Percentiles rank a stretch among this genome's conserved stretches.
Conservation (phyloP, 2,797 vertebrate genomes). For the Lutjanus campechanus region DNA sequence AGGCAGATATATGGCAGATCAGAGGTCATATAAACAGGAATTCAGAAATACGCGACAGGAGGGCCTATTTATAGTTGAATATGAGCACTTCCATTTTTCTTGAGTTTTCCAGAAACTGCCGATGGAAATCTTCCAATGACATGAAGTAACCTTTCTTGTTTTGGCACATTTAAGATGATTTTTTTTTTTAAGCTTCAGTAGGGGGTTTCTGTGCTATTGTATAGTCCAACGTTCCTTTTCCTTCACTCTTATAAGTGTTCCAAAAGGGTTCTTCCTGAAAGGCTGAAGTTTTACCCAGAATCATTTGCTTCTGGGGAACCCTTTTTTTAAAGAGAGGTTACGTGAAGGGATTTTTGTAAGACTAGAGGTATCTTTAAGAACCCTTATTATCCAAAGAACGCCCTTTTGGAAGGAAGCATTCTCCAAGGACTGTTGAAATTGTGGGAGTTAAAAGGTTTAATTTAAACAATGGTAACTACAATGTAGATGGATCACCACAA, state of each 20-base stretch:
- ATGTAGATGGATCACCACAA: no score
- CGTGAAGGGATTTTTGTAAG: no score
- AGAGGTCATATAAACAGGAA: slow-evolving; percentile 65
- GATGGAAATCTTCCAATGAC: slow-evolving; percentile 31
- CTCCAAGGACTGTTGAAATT: background rate
- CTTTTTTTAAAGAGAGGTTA: no score
- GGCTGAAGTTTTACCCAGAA: no score
- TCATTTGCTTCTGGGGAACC: no score
- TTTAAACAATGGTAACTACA: no score
- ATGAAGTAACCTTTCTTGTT: slow-evolving; percentile 14
- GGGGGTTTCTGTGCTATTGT: background rate
- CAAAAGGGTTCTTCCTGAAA: no score
- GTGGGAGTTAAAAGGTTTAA: no score
- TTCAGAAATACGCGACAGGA: slow-evolving; percentile 45
- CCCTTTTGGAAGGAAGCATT: no score
- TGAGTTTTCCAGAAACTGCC: slow-evolving; percentile 30
- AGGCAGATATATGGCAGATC: slow-evolving; percentile 51
- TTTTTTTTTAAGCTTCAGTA: background rate
- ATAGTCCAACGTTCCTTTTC: background rate
- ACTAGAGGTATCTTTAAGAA: no score
- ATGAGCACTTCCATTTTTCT: slow-evolving; percentile 28
- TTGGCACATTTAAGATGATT: background rate
- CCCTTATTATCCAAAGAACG: no score
- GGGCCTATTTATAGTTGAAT: slow-evolving; percentile 59
- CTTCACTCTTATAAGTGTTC: no score